These are phyloP conservation scores for Scaptomyza parva DNA, from an alignment of 2,888 invertebrate species.

Conservation along the genomic window DNA sequence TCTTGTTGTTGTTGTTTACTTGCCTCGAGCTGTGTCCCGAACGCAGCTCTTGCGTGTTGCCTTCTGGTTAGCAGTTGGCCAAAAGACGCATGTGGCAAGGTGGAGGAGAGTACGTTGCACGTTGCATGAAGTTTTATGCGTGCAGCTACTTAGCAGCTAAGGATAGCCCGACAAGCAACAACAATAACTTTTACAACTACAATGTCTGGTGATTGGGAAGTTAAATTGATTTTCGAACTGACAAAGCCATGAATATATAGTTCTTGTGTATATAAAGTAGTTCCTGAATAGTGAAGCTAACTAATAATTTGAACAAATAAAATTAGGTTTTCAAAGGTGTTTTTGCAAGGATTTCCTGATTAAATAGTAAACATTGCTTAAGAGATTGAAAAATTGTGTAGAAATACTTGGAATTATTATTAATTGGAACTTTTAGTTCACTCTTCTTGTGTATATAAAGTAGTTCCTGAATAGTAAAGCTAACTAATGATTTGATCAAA, in stretches of 20 bases:
- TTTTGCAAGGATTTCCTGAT: not conserved
- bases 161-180: slow-evolving; percentile 12
- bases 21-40: slow-evolving; percentile 49
- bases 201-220: slow-evolving; percentile 52
- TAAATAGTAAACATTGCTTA: not conserved
- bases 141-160: slow-evolving; percentile 55
- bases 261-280: not conserved
- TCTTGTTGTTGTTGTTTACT: slow-evolving; percentile 47
- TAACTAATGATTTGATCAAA: not conserved
- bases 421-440: no score
- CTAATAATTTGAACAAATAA: not conserved
- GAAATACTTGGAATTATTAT: not conserved
- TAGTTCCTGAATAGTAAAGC: not conserved
- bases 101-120: slow-evolving; percentile 1
- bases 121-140: slow-evolving; percentile 47
- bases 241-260: not conserved
- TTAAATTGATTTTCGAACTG: slow-evolving; percentile 51
- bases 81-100: not conserved
- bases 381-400: not conserved
- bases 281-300: not conserved
- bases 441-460: not conserved
- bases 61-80: slow-evolving; percentile 63
- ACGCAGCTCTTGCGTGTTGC: slow-evolving; percentile 71
- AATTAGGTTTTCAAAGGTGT: not conserved
- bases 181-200: slow-evolving; percentile 21